phyloP scores from a whole-genome alignment of 1,140 invertebrate genomes.

The Heliconius congener region DNA sequence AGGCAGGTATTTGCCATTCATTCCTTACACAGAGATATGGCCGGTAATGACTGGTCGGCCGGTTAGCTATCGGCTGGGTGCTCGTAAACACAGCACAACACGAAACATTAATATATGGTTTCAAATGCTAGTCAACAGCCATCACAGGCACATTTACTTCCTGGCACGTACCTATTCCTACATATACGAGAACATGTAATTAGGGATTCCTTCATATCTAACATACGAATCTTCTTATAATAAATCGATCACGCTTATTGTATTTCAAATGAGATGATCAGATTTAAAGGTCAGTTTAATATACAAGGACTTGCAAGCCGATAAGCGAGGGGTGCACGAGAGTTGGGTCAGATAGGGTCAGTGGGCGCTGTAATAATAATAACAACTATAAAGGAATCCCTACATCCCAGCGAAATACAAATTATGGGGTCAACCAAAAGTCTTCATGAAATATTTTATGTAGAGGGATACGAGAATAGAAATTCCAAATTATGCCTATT shows the following conservation, averaged over 20 bases:
- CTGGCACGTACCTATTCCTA: conserved; percentile 54
- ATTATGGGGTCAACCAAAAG: conserved; percentile 33
- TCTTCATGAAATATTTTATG: too few species aligned
- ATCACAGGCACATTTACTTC: conserved; percentile 67
- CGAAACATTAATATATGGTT: conserved; percentile 70
- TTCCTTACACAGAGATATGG: conserved; percentile 75
- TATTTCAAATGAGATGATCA: conserved; percentile 45
- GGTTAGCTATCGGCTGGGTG: conserved; percentile 68
- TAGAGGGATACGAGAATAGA: too few species aligned
- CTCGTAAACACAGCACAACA: conserved; percentile 75
- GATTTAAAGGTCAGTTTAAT: conserved; percentile 57
- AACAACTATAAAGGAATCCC: conserved; percentile 53
- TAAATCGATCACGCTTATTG: conserved; percentile 34
- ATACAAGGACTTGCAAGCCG: conserved; percentile 20
- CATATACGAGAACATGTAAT: conserved; percentile 37
- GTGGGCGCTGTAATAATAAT: conserved; percentile 54
- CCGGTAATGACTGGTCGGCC: conserved; percentile 69
- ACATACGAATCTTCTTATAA: neutral
- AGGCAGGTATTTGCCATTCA: conserved; percentile 73
- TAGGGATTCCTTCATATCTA: neutral
- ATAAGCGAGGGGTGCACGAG: conserved; percentile 47
- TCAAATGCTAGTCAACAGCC: conserved; percentile 72
- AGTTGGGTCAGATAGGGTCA: conserved; percentile 58
- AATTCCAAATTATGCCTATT: conserved; percentile 1
- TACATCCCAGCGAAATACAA: conserved; percentile 42